These are phyloP conservation scores for Loripinus fragilis DNA, from an alignment of 2,888 invertebrate species.

Conservation along the genomic window DNA sequence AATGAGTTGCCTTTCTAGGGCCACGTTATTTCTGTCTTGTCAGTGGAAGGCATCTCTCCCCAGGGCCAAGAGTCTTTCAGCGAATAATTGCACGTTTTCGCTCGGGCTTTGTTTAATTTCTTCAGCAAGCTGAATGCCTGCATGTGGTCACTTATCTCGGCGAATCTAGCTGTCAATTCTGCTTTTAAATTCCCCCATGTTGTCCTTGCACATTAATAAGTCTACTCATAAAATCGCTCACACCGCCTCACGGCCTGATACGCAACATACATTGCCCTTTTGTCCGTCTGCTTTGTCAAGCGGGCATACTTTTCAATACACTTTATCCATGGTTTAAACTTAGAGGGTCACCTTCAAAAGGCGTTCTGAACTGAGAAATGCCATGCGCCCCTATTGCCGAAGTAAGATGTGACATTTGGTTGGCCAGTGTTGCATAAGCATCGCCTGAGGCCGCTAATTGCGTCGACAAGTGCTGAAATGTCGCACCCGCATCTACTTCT, in stretches of 20 bases:
- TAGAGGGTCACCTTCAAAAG: not conserved
- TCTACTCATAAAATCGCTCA: constrained; percentile 12
- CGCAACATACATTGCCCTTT: not conserved
- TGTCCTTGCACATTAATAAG: not conserved
- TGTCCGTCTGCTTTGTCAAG: not conserved
- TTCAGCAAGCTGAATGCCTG: constrained; percentile 22
- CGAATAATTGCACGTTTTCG: too few relatives aligned
- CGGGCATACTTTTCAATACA: constrained; percentile 16
- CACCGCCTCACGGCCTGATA: constrained; percentile 10
- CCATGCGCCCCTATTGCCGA: constrained; percentile 21
- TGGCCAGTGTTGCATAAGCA: too few relatives aligned
- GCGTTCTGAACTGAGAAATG: constrained; percentile 2
- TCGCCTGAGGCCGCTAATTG: too few relatives aligned
- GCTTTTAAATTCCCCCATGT: constrained; percentile 4
- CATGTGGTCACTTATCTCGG: constrained; percentile 12
- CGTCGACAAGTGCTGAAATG: too few relatives aligned
- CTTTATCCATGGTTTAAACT: constrained; percentile 18
- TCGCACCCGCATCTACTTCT: too few relatives aligned
- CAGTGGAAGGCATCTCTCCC: too few relatives aligned
- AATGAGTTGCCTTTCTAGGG: too few relatives aligned
- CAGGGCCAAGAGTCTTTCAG: too few relatives aligned
- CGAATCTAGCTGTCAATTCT: constrained; percentile 5
- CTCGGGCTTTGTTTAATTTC: too few relatives aligned
- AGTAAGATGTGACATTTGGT: constrained; percentile 17
- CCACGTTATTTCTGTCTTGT: too few relatives aligned